Evolutionary conservation across 1,140 invertebrate genomes (phyloP), one percentile per base, ranked within the genome.

Genomic region (Polypedilum vanderplanki): DNA sequence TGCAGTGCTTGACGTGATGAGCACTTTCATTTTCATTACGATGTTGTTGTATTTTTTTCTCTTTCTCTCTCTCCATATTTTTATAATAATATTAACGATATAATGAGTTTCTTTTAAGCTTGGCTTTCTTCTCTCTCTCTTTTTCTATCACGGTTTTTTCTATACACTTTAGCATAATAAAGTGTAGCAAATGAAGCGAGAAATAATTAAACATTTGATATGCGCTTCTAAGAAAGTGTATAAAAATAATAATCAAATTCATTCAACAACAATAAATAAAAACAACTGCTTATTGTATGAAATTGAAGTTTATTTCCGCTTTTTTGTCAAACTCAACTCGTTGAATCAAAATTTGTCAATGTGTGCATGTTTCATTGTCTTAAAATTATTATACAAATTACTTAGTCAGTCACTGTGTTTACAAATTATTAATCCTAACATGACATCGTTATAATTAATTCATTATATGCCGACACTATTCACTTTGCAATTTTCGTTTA

Each of bases 231-330:
- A 57, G 46, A 57, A 57, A 57, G 46, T 46, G 41, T 57, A n/a
- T n/a, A 57, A n/a, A 57, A 57, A n/a, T 57, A 57, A 57, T 57
- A n/a, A 57, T 57, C 24, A 57, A 57, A 57, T 57, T 57, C 46
- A 57, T 12, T 57, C 5, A 33, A 33, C 24, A 33, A 33, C 24
- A 33, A 12, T n/a, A 57, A 57, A 15, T 57, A 15, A 57, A 57
- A 12, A n/a, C 46, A 57, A 57, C 12, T 57, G 12, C n/a, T n/a
- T n/a, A 57, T n/a, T n/a, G 46, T n/a, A 57, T 57, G 46, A 57
- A 57, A 57, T 57, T 57, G 46, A 57, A 57, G n/a, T 57, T 57
- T n/a, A 57, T 57, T 57, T 57, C 46, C 46, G 9, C 46, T n/a
- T n/a, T n/a, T 57, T 57, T 57, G 46, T 57, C n/a, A 57, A 57